Conservation (phyloP, 2,888 invertebrate species). For the Apodemia duryi region DNA sequence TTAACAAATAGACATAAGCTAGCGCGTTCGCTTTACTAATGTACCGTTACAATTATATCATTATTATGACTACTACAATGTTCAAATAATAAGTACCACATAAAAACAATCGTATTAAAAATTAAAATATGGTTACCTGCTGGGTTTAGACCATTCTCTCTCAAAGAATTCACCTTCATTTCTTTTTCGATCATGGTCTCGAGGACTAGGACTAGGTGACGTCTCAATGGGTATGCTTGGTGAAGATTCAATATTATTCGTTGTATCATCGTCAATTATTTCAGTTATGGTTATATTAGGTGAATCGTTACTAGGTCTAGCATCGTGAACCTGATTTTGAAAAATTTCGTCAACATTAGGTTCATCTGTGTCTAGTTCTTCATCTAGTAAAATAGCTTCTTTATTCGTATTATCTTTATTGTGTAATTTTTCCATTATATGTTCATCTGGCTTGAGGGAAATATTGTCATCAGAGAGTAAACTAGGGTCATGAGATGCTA, state of each 20-base stretch:
- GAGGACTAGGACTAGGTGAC: slow-evolving; percentile 66
- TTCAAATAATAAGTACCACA: slow-evolving; percentile 24
- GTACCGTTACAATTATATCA: slow-evolving; percentile 66
- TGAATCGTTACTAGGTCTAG: slow-evolving; percentile 52
- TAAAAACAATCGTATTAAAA: slow-evolving; percentile 20
- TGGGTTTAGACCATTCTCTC: slow-evolving; percentile 70
- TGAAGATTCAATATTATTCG: slow-evolving; percentile 46
- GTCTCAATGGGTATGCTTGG: slow-evolving; percentile 58
- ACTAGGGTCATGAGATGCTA: slow-evolving; percentile 70
- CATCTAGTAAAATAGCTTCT: slow-evolving; percentile 58
- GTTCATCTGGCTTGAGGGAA: slow-evolving; percentile 56
- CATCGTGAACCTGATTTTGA: slow-evolving; percentile 63
- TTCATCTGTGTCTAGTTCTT: slow-evolving; percentile 64
- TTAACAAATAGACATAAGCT: slow-evolving; percentile 63
- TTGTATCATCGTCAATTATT: slow-evolving; percentile 62
- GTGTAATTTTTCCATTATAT: slow-evolving; percentile 69
- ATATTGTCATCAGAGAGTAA: slow-evolving; percentile 57
- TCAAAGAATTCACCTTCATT: slow-evolving; percentile 47
- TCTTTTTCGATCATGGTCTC: slow-evolving; percentile 43
- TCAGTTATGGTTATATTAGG: slow-evolving; percentile 74
- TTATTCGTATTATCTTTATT: slow-evolving; percentile 52
- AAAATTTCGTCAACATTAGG: slow-evolving; percentile 68
- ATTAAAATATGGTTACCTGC: slow-evolving; percentile 56
- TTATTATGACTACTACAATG: slow-evolving; percentile 34
- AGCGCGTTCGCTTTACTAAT: slow-evolving; percentile 72